Percentiles rank a stretch among this genome's conserved stretches.
These are phyloP conservation scores for Chymomyza amoena DNA, from an alignment of 2,888 invertebrate species.

Conservation along the genomic window DNA sequence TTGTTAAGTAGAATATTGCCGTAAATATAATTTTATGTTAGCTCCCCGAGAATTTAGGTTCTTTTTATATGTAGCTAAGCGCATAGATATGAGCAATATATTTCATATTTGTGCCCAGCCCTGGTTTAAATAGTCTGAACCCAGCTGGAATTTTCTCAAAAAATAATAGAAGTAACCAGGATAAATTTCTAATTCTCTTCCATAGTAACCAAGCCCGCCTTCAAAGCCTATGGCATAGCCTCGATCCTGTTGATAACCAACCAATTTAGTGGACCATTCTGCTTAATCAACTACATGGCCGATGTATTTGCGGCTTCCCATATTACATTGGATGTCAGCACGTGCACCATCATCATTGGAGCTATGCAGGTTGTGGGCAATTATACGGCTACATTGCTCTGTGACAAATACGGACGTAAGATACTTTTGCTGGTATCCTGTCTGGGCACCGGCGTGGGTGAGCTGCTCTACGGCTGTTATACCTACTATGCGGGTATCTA, in stretches of 20 bases:
- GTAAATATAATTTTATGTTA: too few relatives aligned
- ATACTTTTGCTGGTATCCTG: constrained; percentile 64
- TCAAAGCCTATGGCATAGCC: constrained; percentile 53
- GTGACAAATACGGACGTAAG: constrained; percentile 65
- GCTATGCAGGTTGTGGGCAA: constrained; percentile 68
- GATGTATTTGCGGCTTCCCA: constrained; percentile 61
- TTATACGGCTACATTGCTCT: constrained; percentile 51
- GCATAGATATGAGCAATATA: too few relatives aligned
- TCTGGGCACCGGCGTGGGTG: constrained; percentile 50
- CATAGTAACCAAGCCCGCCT: constrained; percentile 25
- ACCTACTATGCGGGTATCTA: constrained; percentile 36
- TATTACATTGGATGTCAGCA: constrained; percentile 57
- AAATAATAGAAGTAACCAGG: too few relatives aligned
- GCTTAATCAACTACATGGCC: constrained; percentile 65
- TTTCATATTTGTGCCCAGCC: too few relatives aligned
- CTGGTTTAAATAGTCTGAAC: too few relatives aligned
- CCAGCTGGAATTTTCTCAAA: too few relatives aligned
- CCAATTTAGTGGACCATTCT: constrained; percentile 62
- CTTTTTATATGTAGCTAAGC: too few relatives aligned
- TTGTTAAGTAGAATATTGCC: too few relatives aligned
- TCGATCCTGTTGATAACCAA: constrained; percentile 48
- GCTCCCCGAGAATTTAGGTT: too few relatives aligned
- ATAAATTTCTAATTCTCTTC: neutral
- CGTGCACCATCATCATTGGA: constrained; percentile 71
- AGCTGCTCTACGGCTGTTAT: constrained; percentile 55